A percentile compares a stretch with the other conserved stretches of the same genome.
Conservation (phyloP, 2,888 invertebrate species). For the Ormyrus pomaceus region DNA sequence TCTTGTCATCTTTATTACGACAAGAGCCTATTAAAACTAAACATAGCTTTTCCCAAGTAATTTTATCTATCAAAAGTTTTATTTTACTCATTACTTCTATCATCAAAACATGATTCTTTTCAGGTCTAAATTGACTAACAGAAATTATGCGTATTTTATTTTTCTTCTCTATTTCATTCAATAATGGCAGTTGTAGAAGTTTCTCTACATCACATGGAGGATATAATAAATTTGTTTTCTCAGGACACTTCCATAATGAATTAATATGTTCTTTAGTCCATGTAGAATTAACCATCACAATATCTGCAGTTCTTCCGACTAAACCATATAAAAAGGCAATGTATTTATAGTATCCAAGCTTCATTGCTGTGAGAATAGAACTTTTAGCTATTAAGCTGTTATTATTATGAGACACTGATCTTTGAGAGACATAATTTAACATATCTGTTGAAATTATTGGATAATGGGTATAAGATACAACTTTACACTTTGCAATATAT, state of each 20-base stretch:
- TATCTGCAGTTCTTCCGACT: conserved; percentile 88
- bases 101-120: conserved; percentile 98
- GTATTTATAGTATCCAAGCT: conserved; percentile 90
- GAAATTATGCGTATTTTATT: conserved; percentile 86
- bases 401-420: conserved; percentile 89
- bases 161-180: conserved; percentile 74
- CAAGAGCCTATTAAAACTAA: conserved; percentile 94
- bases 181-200: conserved; percentile 78
- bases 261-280: conserved; percentile 97
- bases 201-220: conserved; percentile 95
- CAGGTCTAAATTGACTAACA: conserved; percentile 97
- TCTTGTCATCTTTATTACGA: conserved; percentile 89
- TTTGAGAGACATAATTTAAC: conserved; percentile 87
- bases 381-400: conserved; percentile 87
- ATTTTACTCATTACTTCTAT: conserved; percentile 90
- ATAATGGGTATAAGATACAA: conserved; percentile 96
- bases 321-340: conserved; percentile 92
- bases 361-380: conserved; percentile 86
- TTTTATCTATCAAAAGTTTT: conserved; percentile 83
- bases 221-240: conserved; percentile 87
- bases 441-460: conserved; percentile 96
- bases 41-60: conserved; percentile 82
- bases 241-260: conserved; percentile 84
- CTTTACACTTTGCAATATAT: conserved; percentile 87
- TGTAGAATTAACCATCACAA: conserved; percentile 95